Evolutionary conservation across 2,888 invertebrate genomes (phyloP).

Genomic region (Mesorhabditis spiculigera): DNA sequence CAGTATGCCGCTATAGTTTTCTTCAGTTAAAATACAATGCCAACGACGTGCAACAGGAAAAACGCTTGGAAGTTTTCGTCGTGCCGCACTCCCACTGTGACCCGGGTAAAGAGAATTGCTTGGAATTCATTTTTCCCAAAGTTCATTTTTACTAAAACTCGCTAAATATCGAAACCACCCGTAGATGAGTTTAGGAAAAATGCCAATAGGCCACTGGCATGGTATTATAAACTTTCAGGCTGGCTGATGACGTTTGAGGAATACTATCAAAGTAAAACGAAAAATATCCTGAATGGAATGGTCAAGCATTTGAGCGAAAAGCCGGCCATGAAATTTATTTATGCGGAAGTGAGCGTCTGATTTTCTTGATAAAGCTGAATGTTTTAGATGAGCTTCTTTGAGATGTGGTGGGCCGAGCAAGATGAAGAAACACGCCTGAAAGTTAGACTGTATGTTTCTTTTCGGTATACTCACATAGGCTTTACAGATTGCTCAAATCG

Average conservation of each 20-base stretch:
- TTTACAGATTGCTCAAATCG: constrained; percentile 61
- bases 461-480: too few relatives aligned
- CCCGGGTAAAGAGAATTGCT: constrained; percentile 64
- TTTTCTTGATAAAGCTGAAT: constrained; percentile 88
- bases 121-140: too few relatives aligned
- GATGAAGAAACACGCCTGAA: constrained; percentile 67
- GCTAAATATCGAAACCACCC: too few relatives aligned
- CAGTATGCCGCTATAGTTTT: neutral
- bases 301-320: constrained; percentile 77
- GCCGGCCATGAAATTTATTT: constrained; percentile 29
- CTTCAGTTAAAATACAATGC: constrained; percentile 13
- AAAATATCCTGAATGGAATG: constrained; percentile 85
- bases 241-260: constrained; percentile 95
- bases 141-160: too few relatives aligned
- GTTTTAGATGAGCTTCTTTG: constrained; percentile 89
- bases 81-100: constrained; percentile 98
- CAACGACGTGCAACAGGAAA: constrained; percentile 27
- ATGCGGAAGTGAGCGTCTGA: neutral
- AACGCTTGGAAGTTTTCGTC: constrained; percentile 79
- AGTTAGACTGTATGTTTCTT: constrained; percentile 59
- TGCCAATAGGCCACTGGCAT: too few relatives aligned
- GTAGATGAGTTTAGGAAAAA: too few relatives aligned
- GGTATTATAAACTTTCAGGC: constrained; percentile 61
- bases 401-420: constrained; percentile 84
- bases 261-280: constrained; percentile 84